A percentile compares a stretch with the other conserved stretches of the same genome.
Conservation (phyloP, 2,888 invertebrate genomes). For the Cerceris rybyensis region DNA sequence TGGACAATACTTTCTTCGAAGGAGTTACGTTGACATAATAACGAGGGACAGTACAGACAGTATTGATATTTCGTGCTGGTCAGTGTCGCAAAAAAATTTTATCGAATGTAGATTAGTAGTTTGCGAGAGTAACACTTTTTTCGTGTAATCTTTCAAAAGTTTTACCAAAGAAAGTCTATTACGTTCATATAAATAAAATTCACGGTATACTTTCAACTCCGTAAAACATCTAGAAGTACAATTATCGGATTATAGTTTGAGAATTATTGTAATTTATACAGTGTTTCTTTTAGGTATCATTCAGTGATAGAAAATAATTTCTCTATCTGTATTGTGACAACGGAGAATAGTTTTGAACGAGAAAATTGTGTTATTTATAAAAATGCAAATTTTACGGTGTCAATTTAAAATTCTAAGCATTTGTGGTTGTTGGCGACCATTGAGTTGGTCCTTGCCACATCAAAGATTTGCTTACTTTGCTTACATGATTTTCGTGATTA, state of each 20-base stretch:
- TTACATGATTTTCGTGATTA: slow-evolving; percentile 20
- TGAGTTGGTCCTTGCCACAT: slow-evolving; percentile 11
- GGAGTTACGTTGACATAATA: too few species aligned
- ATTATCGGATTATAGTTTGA: too few species aligned
- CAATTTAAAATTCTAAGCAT: slow-evolving; percentile 10
- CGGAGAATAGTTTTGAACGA: neutral
- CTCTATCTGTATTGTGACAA: neutral
- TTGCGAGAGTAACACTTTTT: neutral
- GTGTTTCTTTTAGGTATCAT: too few species aligned
- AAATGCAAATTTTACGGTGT: slow-evolving; percentile 16
- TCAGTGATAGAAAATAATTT: neutral
- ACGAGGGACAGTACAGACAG: neutral
- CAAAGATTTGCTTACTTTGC: slow-evolving; percentile 28
- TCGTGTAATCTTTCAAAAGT: neutral
- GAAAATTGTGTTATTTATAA: neutral
- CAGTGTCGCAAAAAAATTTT: neutral
- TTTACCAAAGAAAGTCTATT: neutral
- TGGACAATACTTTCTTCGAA: neutral
- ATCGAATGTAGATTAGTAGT: neutral
- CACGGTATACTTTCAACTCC: too few species aligned
- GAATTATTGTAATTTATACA: too few species aligned
- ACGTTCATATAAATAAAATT: too few species aligned
- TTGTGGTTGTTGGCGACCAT: slow-evolving; percentile 32
- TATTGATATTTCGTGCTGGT: neutral
- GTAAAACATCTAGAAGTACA: too few species aligned